These are phyloP conservation scores for Enteromius argenteus DNA, from an alignment of 2,797 vertebrate species.

Conservation along the genomic window DNA sequence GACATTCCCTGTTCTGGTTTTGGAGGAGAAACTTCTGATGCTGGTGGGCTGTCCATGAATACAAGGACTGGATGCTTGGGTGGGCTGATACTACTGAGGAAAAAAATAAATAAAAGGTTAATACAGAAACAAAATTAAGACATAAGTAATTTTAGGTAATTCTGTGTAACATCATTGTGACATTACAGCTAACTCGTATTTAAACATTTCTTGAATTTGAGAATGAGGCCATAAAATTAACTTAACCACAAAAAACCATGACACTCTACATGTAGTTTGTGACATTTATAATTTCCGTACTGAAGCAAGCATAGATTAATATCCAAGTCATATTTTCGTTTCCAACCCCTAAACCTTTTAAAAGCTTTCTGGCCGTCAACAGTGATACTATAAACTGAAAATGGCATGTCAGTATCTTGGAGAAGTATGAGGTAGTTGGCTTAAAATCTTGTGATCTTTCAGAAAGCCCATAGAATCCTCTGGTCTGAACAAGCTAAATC, in stretches of 20 bases:
- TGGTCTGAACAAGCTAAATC: background rate
- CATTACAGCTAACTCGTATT: background rate
- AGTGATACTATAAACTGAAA: background rate
- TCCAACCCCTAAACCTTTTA: background rate
- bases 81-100: conserved; percentile 54
- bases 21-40: conserved; percentile 58
- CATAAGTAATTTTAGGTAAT: background rate
- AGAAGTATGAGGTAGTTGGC: background rate
- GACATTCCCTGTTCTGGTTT: conserved; percentile 70
- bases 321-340: background rate
- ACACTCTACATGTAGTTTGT: background rate
- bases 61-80: conserved; percentile 53
- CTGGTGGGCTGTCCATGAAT: conserved; percentile 58
- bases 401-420: background rate
- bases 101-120: background rate
- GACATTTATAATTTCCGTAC: conserved; percentile 1
- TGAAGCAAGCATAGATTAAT: background rate
- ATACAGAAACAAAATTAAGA: background rate
- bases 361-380: background rate
- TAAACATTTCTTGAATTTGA: background rate
- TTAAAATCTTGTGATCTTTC: background rate
- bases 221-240: background rate
- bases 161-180: background rate
- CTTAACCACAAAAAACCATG: conserved; percentile 2
- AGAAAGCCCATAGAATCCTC: background rate